A percentile compares a stretch with the other conserved stretches of the same genome.
Evolutionary conservation across 2,888 invertebrate species (phyloP).

Genomic region (Anthophora plumipes): DNA sequence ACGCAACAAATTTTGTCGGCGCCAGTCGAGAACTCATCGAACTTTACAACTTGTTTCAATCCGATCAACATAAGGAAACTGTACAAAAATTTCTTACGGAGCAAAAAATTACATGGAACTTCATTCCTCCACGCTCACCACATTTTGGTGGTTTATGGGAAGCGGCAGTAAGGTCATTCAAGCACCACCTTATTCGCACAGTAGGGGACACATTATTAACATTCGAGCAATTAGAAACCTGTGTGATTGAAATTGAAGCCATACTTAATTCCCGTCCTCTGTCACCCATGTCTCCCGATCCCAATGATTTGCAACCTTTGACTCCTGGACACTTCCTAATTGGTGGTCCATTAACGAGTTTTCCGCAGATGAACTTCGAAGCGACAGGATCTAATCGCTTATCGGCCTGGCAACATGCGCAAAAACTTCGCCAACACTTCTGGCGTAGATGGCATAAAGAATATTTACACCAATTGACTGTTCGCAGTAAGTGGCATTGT

Average conservation of each 20-base stretch:
- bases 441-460: too few relatives aligned
- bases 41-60: not conserved
- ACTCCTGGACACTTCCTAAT: conserved; percentile 3
- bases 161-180: too few relatives aligned
- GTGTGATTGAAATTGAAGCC: too few relatives aligned
- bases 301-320: not conserved
- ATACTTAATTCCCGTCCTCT: not conserved
- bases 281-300: not conserved
- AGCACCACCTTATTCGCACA: too few relatives aligned
- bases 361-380: not conserved
- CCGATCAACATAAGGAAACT: not conserved
- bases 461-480: too few relatives aligned
- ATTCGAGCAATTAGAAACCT: too few relatives aligned
- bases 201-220: too few relatives aligned
- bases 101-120: not conserved
- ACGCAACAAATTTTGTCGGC: too few relatives aligned
- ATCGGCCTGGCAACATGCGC: conserved; percentile 1
- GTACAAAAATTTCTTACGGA: not conserved
- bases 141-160: not conserved
- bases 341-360: not conserved
- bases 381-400: not conserved
- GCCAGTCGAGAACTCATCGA: not conserved
- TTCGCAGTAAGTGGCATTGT: not conserved
- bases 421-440: conserved; percentile 1
- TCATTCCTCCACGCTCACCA: not conserved